Conservation (phyloP, 2,797 vertebrate genomes). For the Varecia variegata region DNA sequence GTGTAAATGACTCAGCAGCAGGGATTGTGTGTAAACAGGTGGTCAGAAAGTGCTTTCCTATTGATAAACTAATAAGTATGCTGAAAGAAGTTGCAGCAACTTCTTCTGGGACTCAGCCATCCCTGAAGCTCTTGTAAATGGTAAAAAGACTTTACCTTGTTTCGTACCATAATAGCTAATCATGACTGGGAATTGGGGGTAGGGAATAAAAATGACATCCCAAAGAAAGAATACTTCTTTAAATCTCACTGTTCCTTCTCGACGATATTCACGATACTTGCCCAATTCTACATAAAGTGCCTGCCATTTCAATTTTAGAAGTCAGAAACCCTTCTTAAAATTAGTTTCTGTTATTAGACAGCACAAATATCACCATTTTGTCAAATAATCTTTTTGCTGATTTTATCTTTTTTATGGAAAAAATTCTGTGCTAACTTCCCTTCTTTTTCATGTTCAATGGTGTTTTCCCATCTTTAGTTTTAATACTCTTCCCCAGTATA, state of each 20-base stretch:
- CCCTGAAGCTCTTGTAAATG: neutral
- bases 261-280: neutral
- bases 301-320: neutral
- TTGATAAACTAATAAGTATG: neutral
- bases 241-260: neutral
- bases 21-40: neutral
- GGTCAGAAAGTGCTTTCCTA: neutral
- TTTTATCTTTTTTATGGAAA: neutral
- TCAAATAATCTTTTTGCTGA: neutral
- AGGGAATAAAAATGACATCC: neutral
- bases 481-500: neutral
- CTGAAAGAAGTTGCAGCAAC: neutral
- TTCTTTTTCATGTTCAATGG: neutral
- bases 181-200: neutral
- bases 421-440: neutral
- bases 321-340: neutral
- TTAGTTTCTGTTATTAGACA: neutral
- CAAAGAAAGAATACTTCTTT: neutral
- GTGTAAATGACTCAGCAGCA: constrained; percentile 32
- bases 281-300: neutral
- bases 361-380: neutral
- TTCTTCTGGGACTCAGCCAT: neutral
- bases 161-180: neutral
- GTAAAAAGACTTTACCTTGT: neutral
- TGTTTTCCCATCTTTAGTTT: neutral